Conservation (phyloP, 1,140 invertebrate species). For the Hylaeus anthracinus region DNA sequence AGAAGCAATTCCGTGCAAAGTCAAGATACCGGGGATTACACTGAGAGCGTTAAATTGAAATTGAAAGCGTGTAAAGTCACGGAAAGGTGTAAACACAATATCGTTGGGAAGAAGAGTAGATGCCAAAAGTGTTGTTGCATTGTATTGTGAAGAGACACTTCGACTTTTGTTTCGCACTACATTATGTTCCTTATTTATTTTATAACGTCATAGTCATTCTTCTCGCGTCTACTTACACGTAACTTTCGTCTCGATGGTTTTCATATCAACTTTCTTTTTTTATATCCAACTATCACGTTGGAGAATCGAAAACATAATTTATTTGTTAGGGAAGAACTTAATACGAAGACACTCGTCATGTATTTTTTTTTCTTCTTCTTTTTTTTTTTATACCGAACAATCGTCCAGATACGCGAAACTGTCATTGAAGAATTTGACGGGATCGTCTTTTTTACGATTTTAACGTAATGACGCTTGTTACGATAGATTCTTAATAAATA, state of each 20-base stretch:
- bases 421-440: not conserved
- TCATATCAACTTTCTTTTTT: conserved; percentile 6
- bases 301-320: not conserved
- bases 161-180: not conserved
- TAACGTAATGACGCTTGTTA: not conserved
- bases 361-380: not conserved
- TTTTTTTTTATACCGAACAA: not conserved
- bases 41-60: conserved; percentile 61
- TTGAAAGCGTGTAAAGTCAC: conserved; percentile 70
- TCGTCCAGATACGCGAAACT: not conserved
- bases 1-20: conserved; percentile 71
- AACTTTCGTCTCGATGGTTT: conserved; percentile 6
- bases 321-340: not conserved
- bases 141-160: conserved; percentile 62
- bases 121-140: conserved; percentile 75
- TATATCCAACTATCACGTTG: not conserved
- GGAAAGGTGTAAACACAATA: conserved; percentile 70
- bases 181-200: conserved; percentile 57
- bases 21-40: conserved; percentile 65
- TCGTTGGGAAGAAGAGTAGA: conserved; percentile 62
- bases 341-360: not conserved
- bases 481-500: not conserved
- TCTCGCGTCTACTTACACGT: conserved; percentile 32
- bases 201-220: conserved; percentile 11
- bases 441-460: not conserved